A percentile compares a stretch with the other conserved stretches of the same genome.
phyloP scores from a whole-genome alignment of 2,113 vertebrate species.

The Willisornis vidua region DNA sequence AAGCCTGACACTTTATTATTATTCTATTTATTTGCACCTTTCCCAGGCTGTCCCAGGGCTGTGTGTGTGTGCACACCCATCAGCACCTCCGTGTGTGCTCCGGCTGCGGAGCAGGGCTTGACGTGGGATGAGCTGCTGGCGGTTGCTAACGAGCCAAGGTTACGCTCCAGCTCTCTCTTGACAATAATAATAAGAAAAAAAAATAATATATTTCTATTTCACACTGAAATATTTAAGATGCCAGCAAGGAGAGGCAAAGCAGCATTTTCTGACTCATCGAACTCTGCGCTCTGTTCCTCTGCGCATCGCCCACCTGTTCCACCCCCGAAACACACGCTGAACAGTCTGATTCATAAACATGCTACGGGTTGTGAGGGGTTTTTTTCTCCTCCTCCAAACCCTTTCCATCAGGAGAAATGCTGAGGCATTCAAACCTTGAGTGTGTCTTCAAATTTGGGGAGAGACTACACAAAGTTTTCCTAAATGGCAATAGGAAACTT shows the following conservation, averaged over 20 bases:
- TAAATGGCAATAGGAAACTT: not conserved
- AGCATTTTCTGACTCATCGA: constrained; percentile 70
- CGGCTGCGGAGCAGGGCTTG: rapidly evolving
- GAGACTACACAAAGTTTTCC: not conserved
- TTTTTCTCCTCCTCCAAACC: not conserved
- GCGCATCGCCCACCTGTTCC: constrained; percentile 66
- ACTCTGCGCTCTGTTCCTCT: constrained; percentile 52
- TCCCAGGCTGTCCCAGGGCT: not conserved
- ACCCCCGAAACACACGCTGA: constrained; percentile 66
- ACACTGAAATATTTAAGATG: not conserved
- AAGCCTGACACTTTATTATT: rapidly evolving
- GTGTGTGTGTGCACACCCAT: rapidly evolving
- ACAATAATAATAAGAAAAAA: not conserved
- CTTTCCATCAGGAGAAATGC: constrained; percentile 41
- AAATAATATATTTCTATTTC: not conserved
- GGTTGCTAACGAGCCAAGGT: constrained; percentile 10
- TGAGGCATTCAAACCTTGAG: not conserved
- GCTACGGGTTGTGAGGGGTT: not conserved
- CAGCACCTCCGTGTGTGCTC: rapidly evolving
- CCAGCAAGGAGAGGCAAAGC: constrained; percentile 8
- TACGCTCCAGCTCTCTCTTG: not conserved
- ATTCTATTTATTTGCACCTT: not conserved
- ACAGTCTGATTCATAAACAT: constrained; percentile 67
- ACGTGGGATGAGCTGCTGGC: not conserved
- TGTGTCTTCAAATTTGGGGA: not conserved